Conservation (phyloP, 1,140 invertebrate genomes). For the Musca domestica region DNA sequence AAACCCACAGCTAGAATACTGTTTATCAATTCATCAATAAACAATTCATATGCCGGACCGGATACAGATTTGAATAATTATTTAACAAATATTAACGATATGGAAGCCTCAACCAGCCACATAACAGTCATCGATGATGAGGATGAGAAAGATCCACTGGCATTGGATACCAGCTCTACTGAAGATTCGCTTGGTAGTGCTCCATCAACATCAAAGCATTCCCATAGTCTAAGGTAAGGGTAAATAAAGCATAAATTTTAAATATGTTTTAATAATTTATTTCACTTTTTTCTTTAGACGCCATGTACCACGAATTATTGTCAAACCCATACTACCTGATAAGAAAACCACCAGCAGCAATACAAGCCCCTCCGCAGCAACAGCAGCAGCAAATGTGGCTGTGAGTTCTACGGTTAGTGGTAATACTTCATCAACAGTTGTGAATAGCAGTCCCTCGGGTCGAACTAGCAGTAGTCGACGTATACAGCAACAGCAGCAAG, state of each 20-base stretch:
- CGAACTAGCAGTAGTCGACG: slow-evolving; percentile 45
- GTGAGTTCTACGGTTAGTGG: slow-evolving; percentile 13
- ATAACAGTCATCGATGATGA: slow-evolving; percentile 49
- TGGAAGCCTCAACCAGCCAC: slow-evolving; percentile 28
- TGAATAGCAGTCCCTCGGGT: slow-evolving; percentile 25
- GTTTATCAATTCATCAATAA: slow-evolving; percentile 2
- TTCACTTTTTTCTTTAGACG: slow-evolving; percentile 32
- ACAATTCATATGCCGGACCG: background rate
- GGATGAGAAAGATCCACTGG: slow-evolving; percentile 50
- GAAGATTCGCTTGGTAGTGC: slow-evolving; percentile 19
- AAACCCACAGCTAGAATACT: background rate
- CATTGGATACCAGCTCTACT: slow-evolving; percentile 34
- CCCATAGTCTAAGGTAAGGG: slow-evolving; percentile 45
- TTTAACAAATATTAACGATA: slow-evolving; percentile 6
- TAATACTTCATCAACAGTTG: slow-evolving; percentile 15
- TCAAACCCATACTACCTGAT: slow-evolving; percentile 51
- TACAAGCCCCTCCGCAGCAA: slow-evolving; percentile 24
- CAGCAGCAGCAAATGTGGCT: slow-evolving; percentile 23
- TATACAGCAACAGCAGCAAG: slow-evolving; percentile 49
- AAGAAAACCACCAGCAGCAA: slow-evolving; percentile 35
- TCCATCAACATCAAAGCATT: slow-evolving; percentile 41
- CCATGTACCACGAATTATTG: slow-evolving; percentile 51
- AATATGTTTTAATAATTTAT: background rate
- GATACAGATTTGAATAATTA: slow-evolving; percentile 3
- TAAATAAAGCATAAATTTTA: background rate